Conservation (phyloP, 2,113 vertebrate genomes). For the Gavia stellata region DNA sequence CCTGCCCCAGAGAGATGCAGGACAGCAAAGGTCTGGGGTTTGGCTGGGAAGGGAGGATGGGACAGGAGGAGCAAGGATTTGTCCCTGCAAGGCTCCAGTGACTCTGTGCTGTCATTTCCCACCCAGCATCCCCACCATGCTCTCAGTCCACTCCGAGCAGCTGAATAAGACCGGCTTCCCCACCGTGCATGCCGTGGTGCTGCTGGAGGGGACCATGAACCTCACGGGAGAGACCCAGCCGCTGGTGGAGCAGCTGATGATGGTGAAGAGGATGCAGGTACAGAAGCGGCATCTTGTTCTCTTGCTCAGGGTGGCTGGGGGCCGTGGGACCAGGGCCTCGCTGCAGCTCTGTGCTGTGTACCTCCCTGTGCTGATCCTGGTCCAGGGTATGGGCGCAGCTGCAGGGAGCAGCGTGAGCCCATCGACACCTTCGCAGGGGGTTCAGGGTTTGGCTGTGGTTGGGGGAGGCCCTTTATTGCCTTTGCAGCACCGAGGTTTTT, state of each 20-base stretch:
- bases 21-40: not conserved
- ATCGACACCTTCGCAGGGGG: not conserved
- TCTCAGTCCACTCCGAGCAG: conserved; percentile 79
- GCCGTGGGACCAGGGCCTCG: not conserved
- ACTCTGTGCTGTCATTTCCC: not conserved
- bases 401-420: not conserved
- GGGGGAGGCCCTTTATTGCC: not conserved
- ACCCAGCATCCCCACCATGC: conserved; percentile 88
- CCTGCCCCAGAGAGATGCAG: accelerated
- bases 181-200: conserved; percentile 89
- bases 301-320: not conserved
- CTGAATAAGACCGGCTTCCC: conserved; percentile 85
- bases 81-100: not conserved
- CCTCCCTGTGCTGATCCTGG: not conserved
- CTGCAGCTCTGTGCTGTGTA: not conserved
- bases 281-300: not conserved
- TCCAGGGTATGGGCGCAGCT: not conserved
- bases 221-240: conserved; percentile 92
- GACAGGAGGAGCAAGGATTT: not conserved
- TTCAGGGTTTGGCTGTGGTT: not conserved
- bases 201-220: conserved; percentile 98
- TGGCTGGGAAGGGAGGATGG: not conserved
- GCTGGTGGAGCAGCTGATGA: conserved; percentile 94
- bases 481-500: not conserved
- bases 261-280: conserved; percentile 99